These are phyloP conservation scores for Drosophila willistoni DNA, from an alignment of 1,140 invertebrate species.

Conservation along the genomic window DNA sequence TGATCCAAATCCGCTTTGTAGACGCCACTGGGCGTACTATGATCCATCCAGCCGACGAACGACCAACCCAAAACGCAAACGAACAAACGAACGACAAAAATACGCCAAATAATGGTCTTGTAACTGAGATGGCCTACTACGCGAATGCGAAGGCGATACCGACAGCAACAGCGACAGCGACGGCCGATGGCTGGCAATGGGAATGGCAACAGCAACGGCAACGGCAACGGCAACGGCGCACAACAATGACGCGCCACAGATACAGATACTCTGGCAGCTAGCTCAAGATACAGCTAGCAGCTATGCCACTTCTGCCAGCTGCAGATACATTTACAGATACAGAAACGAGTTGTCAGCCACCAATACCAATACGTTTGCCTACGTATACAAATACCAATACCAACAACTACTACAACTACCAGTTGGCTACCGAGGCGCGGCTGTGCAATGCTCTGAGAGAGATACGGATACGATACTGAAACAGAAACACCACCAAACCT, in stretches of 20 bases:
- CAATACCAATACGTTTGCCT: constrained; percentile 47
- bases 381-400: constrained; percentile 5
- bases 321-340: constrained; percentile 38
- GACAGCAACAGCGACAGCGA: constrained; percentile 24
- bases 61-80: constrained; percentile 49
- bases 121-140: constrained; percentile 80
- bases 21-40: constrained; percentile 58
- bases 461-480: constrained; percentile 42
- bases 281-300: constrained; percentile 37
- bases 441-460: constrained; percentile 19
- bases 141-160: constrained; percentile 47
- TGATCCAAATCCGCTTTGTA: constrained; percentile 61
- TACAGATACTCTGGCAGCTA: constrained; percentile 77
- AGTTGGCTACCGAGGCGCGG: constrained; percentile 33
- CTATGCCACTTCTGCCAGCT: constrained; percentile 49
- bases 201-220: constrained; percentile 25
- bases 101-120: constrained; percentile 80
- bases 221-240: constrained; percentile 38
- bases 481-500: constrained; percentile 66
- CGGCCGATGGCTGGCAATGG: constrained; percentile 43
- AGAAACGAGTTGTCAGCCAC: constrained; percentile 26
- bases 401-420: constrained; percentile 1
- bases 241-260: constrained; percentile 80
- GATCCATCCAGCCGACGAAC: constrained; percentile 60
- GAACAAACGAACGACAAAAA: constrained; percentile 74